Conservation (phyloP, 2,888 invertebrate species). For the Hipparchia semele region DNA sequence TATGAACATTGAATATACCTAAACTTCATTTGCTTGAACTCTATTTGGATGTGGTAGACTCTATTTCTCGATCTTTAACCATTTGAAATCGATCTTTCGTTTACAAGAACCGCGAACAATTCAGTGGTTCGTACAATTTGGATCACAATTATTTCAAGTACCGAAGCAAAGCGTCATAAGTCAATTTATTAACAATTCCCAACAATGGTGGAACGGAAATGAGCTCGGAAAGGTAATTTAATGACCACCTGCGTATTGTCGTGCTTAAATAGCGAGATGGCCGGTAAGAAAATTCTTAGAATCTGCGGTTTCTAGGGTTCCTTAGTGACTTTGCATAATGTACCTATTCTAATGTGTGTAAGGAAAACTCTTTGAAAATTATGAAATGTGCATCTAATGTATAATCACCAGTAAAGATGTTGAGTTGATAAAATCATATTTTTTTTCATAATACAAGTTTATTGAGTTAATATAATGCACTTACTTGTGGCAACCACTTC, state of each 20-base stretch:
- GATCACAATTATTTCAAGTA: slow-evolving; percentile 34
- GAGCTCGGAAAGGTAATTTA: slow-evolving; percentile 68
- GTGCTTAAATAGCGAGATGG: slow-evolving; percentile 8
- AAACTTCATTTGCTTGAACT: neutral
- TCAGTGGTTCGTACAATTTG: slow-evolving; percentile 14
- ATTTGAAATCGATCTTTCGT: neutral
- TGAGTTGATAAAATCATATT: no score
- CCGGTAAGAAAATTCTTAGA: slow-evolving; percentile 44
- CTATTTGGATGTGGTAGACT: neutral
- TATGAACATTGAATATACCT: neutral
- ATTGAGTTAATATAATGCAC: no score
- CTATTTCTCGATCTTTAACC: neutral
- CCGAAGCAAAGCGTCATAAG: slow-evolving; percentile 18
- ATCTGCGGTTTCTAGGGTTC: slow-evolving; percentile 18
- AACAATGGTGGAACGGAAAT: slow-evolving; percentile 60
- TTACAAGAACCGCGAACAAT: neutral
- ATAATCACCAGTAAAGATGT: no score
- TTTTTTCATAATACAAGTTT: no score
- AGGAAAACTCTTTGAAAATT: no score
- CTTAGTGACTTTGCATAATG: neutral
- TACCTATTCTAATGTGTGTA: neutral
- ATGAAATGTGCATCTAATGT: no score
- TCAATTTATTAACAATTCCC: slow-evolving; percentile 26
- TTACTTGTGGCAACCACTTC: no score
- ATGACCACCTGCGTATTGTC: slow-evolving; percentile 70